A percentile compares a stretch with the other conserved stretches of the same genome.
phyloP scores from a whole-genome alignment of 1,140 invertebrate genomes.

The Macrosteles quadrilineatus region DNA sequence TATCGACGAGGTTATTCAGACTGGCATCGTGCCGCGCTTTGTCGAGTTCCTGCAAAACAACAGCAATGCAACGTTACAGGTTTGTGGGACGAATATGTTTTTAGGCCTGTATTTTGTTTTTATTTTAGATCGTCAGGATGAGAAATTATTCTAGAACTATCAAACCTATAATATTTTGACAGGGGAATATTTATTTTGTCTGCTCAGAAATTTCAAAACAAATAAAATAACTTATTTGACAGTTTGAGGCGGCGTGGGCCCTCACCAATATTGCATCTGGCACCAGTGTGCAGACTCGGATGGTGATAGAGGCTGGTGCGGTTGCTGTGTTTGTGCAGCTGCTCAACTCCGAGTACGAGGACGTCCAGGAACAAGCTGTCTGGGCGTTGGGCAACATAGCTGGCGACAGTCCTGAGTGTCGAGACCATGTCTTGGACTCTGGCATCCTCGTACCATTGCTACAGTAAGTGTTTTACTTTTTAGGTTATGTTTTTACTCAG shows the following conservation, averaged over 20 bases:
- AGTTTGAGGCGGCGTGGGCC: constrained; percentile 99
- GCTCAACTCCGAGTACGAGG: constrained; percentile 78
- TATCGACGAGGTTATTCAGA: constrained; percentile 97
- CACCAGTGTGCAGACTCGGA: constrained; percentile 89
- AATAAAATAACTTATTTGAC: no score
- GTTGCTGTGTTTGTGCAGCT: constrained; percentile 90
- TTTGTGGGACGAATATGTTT: no score
- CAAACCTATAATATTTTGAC: no score
- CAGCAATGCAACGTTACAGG: constrained; percentile 82
- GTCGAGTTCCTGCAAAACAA: constrained; percentile 90
- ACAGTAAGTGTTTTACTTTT: constrained; percentile 64
- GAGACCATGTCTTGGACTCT: constrained; percentile 86
- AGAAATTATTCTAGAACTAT: no score
- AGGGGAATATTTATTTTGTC: no score
- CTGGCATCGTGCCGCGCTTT: constrained; percentile 94
- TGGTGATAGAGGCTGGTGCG: constrained; percentile 92
- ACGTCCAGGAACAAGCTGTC: constrained; percentile 95
- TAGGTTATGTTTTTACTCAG: no score
- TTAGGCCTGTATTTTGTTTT: no score
- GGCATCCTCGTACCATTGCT: constrained; percentile 87
- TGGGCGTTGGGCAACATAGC: constrained; percentile 98
- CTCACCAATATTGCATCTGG: constrained; percentile 97
- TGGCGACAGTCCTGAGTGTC: constrained; percentile 90
- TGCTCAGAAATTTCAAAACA: no score
- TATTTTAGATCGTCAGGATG: no score